Evolutionary conservation across 1,140 invertebrate genomes (phyloP).

Genomic region (Dendroctonus valens): DNA sequence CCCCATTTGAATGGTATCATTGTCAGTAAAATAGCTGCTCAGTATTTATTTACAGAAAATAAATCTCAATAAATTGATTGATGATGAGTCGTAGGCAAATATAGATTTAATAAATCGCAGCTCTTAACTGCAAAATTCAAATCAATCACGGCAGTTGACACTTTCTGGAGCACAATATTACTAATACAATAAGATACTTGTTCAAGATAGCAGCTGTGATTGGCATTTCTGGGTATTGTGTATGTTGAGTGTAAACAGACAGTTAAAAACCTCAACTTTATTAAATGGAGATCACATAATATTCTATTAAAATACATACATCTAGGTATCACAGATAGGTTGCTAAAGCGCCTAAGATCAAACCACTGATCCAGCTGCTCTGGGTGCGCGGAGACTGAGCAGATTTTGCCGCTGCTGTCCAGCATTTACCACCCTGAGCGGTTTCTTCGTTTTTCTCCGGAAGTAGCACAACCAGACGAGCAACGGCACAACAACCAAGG

Average conservation of each 20-base stretch:
- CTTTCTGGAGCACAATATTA: not conserved
- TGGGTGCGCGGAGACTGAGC: not conserved
- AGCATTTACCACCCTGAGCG: conserved; percentile 2
- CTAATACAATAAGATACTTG: conserved; percentile 6
- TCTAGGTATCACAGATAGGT: conserved; percentile 21
- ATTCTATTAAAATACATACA: not conserved
- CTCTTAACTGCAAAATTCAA: conserved; percentile 5
- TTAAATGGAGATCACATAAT: conserved; percentile 15
- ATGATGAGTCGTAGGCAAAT: conserved; percentile 8
- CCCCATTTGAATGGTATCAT: too few species aligned
- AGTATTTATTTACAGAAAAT: too few species aligned
- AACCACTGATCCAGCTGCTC: not conserved
- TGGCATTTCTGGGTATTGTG: not conserved
- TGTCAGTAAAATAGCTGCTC: too few species aligned
- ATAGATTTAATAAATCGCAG: conserved; percentile 22
- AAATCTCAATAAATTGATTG: conserved; percentile 8
- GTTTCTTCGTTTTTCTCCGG: conserved; percentile 37
- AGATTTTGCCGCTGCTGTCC: conserved; percentile 30
- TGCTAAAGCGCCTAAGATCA: not conserved
- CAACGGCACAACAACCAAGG: conserved; percentile 38
- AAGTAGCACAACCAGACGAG: conserved; percentile 44
- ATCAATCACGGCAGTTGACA: conserved; percentile 23
- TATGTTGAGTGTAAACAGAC: not conserved
- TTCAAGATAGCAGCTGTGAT: conserved; percentile 9
- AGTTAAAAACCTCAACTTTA: not conserved